These are phyloP conservation scores for Leptoteleia sp. DNA, from an alignment of 1,140 invertebrate genomes.

Conservation along the genomic window DNA sequence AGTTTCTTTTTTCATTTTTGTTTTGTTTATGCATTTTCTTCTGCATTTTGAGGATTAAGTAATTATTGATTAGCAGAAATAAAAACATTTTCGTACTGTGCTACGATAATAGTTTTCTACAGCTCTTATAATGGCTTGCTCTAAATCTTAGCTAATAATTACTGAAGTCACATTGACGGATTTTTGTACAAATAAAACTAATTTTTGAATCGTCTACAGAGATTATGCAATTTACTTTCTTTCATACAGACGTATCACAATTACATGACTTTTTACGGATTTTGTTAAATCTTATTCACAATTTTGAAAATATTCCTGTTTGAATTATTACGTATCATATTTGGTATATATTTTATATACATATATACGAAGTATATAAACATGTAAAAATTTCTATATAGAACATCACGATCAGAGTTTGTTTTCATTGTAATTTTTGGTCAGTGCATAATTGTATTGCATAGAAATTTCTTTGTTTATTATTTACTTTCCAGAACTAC, in stretches of 20 bases:
- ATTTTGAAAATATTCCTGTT: constrained; percentile 19
- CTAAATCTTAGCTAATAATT: constrained; percentile 3
- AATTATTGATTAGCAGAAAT: no score
- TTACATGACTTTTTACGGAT: constrained; percentile 4
- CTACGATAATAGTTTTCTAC: no score
- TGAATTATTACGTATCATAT: constrained; percentile 7
- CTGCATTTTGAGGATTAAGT: no score
- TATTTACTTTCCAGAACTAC: background rate
- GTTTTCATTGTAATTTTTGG: constrained; percentile 6
- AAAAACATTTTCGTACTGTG: background rate
- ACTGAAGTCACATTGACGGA: constrained; percentile 4
- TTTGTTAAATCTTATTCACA: constrained; percentile 9
- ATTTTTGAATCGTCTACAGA: constrained; percentile 17
- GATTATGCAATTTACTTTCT: constrained; percentile 10
- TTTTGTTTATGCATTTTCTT: no score
- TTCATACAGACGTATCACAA: constrained; percentile 21
- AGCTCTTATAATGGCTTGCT: background rate
- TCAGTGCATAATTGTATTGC: background rate
- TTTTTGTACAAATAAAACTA: constrained; percentile 17
- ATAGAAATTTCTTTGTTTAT: background rate
- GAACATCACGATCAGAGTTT: background rate
- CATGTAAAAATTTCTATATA: constrained; percentile 14
- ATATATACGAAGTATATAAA: constrained; percentile 26
- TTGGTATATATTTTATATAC: constrained; percentile 13
- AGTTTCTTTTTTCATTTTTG: background rate